A percentile compares a stretch with the other conserved stretches of the same genome.
Evolutionary conservation across 2,797 vertebrate species (phyloP).

Genomic region (Peromyscus attwateri): DNA sequence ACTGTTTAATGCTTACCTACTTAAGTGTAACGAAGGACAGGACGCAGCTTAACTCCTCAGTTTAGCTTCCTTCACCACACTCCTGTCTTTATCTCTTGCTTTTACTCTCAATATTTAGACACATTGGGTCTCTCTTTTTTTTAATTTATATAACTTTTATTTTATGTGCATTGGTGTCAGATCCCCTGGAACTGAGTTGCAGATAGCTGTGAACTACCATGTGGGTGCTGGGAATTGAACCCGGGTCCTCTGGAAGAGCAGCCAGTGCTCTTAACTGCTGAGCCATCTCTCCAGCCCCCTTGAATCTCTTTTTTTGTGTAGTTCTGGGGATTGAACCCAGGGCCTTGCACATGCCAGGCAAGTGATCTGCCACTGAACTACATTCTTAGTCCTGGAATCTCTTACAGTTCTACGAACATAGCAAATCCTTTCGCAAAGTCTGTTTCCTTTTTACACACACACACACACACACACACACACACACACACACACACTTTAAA

Average conservation of each 20-base stretch:
- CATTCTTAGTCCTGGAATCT: background rate
- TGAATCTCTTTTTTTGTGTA: background rate
- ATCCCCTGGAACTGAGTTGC: no score
- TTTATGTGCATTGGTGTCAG: no score
- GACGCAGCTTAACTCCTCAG: background rate
- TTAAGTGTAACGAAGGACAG: background rate
- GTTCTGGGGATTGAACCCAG: background rate
- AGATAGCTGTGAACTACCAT: no score
- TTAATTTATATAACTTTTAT: no score
- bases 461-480: background rate
- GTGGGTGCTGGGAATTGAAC: no score
- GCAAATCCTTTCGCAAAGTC: background rate
- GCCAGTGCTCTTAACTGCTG: no score
- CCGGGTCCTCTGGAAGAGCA: no score
- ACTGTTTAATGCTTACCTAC: background rate
- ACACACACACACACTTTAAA: background rate
- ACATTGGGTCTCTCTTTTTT: background rate
- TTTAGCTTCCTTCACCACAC: background rate
- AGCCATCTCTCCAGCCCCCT: no score
- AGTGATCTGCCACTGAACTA: background rate
- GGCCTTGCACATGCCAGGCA: background rate
- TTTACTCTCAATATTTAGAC: background rate
- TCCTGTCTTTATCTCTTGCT: background rate
- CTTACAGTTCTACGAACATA: slow-evolving; percentile 17
- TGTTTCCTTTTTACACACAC: background rate